Base-by-base conservation (phyloP, 2,888 invertebrate genomes). In the Pollenia labialis region DNA sequence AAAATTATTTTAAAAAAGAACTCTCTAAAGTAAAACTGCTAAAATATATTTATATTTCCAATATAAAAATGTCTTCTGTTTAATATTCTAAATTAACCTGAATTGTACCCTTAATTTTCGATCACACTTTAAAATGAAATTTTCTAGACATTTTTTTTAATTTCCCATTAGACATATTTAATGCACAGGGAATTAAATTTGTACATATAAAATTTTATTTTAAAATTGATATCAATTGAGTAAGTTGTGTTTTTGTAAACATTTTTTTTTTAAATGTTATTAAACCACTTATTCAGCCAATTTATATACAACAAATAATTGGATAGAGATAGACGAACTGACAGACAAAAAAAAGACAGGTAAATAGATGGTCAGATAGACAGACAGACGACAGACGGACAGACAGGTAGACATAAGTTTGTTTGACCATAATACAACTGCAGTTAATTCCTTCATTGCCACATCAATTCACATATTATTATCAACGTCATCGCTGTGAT, bases 391-490 rank as follows among this genome's bases (percentile, higher is more conserved):
- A 18, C 62, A 64, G 60, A 46, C 56, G 50, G 4, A 11, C 32
- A 4, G 44, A 14, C 62, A 32, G 12, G 23, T 18, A 14, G 14
- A 66, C 66, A 56, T 10, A 76, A 32, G 6, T 11, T 16, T 44
- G 14, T 32, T 23, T 54, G 46, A 75, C 58, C 32, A 81, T 75
- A 71, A 66, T 56, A 44, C 48, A 58, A 52, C 58, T 66, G 46
- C 66, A 66, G 82, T 85, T 80, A 83, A 85, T 87, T 82, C 85
- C 76, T 85, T 83, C 80, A 83, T 87, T 83, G 69, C 83, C 85
- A 62, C 87, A 85, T 85, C 85, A 87, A 85, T 87, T 82, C 87
- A 85, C 87, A 84, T 85, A 80, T 84, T 87, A 87, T 85, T 81
- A 87, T 81, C 74, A 77, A 74, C 84, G 87, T 87, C 87, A 87